Evolutionary conservation across 2,888 invertebrate species (phyloP).

Genomic region (Macrosiphum euphorbiae): DNA sequence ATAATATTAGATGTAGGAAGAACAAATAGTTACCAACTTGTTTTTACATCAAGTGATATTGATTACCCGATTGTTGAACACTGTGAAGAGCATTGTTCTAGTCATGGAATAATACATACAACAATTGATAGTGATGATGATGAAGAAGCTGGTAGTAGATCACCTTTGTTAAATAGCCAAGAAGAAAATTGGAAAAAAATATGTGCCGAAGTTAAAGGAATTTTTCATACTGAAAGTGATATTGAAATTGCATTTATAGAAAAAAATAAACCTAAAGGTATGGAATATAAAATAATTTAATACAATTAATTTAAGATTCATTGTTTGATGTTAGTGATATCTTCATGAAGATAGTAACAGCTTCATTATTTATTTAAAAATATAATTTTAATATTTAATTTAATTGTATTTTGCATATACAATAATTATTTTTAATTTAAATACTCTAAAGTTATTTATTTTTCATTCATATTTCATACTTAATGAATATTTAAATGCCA

Average conservation of each 20-base stretch:
- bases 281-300: neutral
- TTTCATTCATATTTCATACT: neutral
- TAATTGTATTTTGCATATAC: neutral
- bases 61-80: constrained; percentile 89
- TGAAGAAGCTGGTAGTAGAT: constrained; percentile 65
- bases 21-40: constrained; percentile 59
- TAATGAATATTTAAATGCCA: neutral
- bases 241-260: constrained; percentile 58
- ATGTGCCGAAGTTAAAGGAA: constrained; percentile 50
- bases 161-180: constrained; percentile 64
- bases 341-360: neutral
- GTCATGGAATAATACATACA: constrained; percentile 69
- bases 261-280: constrained; percentile 60
- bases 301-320: neutral
- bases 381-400: neutral
- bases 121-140: constrained; percentile 65
- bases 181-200: constrained; percentile 57
- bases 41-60: constrained; percentile 74
- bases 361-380: neutral
- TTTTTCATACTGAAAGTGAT: constrained; percentile 55
- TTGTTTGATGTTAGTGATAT: neutral
- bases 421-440: neutral
- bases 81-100: constrained; percentile 82
- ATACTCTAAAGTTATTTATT: neutral
- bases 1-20: constrained; percentile 49